Evolutionary conservation across 2,113 vertebrate species (phyloP).

Genomic region (Micronycteris hirsuta): DNA sequence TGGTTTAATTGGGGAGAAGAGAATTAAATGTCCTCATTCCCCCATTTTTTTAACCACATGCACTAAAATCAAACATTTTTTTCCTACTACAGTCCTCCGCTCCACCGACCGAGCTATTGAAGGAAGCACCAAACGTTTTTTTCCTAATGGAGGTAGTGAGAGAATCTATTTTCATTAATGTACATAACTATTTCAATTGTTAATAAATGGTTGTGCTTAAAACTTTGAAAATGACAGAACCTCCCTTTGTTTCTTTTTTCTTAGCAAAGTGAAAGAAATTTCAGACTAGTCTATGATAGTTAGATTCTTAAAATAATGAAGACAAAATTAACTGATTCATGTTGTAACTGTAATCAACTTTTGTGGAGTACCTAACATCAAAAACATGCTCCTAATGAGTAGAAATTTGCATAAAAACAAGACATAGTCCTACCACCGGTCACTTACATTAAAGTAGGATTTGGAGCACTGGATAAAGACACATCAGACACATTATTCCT

Average conservation of each 20-base stretch:
- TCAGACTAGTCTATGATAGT: background rate
- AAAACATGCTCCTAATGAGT: background rate
- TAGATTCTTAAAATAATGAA: constrained; percentile 27
- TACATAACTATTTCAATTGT: background rate
- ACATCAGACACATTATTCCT: background rate
- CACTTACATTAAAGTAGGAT: background rate
- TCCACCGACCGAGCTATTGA: too few species aligned
- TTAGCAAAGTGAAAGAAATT: constrained; percentile 1
- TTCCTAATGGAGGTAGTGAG: background rate
- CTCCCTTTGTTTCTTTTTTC: background rate
- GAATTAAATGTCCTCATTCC: background rate
- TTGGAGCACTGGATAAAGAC: background rate
- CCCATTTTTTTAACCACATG: background rate
- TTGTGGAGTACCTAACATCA: background rate
- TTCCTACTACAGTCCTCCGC: too few species aligned
- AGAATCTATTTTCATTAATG: background rate
- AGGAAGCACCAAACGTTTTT: background rate
- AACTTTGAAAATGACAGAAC: background rate
- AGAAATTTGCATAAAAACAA: background rate
- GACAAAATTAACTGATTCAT: background rate
- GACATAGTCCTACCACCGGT: background rate
- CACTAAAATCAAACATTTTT: constrained; percentile 31
- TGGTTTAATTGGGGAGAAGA: background rate
- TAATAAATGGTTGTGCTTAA: background rate
- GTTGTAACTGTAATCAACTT: background rate